phyloP scores from a whole-genome alignment of 2,797 vertebrate species.

The Cynodonichthys magdalenae region DNA sequence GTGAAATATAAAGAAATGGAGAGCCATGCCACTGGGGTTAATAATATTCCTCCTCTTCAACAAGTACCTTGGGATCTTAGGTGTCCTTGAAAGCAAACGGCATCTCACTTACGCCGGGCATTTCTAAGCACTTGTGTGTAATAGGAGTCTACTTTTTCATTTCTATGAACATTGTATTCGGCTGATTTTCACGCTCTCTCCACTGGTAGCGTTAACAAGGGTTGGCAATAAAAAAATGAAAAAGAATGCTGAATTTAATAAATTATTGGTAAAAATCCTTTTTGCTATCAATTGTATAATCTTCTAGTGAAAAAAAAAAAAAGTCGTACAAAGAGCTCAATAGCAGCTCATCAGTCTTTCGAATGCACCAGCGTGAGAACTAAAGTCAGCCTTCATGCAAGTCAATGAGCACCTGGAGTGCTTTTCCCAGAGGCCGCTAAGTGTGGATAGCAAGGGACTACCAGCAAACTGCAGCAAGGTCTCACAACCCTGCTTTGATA shows the following conservation, averaged over 20 bases:
- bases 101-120: conserved; percentile 75
- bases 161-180: conserved; percentile 39
- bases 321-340: conserved; percentile 69
- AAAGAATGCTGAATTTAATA: conserved; percentile 23
- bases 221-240: conserved; percentile 15
- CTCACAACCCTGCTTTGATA: conserved; percentile 77
- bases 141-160: conserved; percentile 65
- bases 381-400: conserved; percentile 83
- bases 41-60: conserved; percentile 89
- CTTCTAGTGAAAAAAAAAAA: conserved; percentile 51
- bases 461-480: conserved; percentile 63
- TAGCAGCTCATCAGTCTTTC: conserved; percentile 75
- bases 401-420: conserved; percentile 85
- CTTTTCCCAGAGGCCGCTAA: conserved; percentile 78
- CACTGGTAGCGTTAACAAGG: conserved; percentile 25
- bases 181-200: conserved; percentile 34
- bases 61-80: conserved; percentile 85
- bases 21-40: conserved; percentile 85
- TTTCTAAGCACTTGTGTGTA: conserved; percentile 72
- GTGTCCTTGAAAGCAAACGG: conserved; percentile 85
- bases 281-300: conserved; percentile 62
- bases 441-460: conserved; percentile 72
- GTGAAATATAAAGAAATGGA: conserved; percentile 81
- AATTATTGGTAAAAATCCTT: conserved; percentile 56
- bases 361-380: conserved; percentile 78